Evolutionary conservation across 2,888 invertebrate genomes (phyloP).

Genomic region (Drosophila falleni): DNA sequence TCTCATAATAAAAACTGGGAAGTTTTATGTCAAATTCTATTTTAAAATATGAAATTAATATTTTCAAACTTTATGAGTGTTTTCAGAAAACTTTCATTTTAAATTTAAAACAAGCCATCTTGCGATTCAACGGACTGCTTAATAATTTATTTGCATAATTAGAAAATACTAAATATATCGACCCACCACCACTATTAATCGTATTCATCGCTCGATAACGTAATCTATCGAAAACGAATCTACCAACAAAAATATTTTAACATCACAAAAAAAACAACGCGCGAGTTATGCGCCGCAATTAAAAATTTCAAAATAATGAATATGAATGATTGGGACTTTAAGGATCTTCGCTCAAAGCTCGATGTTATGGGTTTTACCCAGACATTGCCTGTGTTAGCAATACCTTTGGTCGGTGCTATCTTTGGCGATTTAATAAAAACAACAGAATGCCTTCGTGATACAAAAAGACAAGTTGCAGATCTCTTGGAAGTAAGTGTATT

Average conservation of each 20-base stretch:
- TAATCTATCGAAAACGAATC: conserved; percentile 33
- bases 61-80: background rate
- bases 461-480: conserved; percentile 91
- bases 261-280: conserved; percentile 44
- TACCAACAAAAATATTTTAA: conserved; percentile 20
- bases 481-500: conserved; percentile 87
- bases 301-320: conserved; percentile 42
- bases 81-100: background rate
- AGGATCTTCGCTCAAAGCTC: conserved; percentile 88
- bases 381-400: conserved; percentile 90
- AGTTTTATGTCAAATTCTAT: conserved; percentile 7
- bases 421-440: conserved; percentile 94
- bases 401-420: conserved; percentile 92
- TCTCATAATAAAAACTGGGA: background rate
- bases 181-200: conserved; percentile 28
- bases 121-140: background rate
- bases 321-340: conserved; percentile 79
- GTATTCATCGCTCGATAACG: background rate
- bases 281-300: conserved; percentile 26
- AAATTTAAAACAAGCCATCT: background rate
- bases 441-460: conserved; percentile 94
- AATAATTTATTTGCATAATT: background rate
- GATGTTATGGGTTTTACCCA: conserved; percentile 94
- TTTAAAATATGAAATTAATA: background rate
- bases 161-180: conserved; percentile 25